Base-by-base conservation (phyloP, 2,113 vertebrate genomes). In the Menura novaehollandiae region DNA sequence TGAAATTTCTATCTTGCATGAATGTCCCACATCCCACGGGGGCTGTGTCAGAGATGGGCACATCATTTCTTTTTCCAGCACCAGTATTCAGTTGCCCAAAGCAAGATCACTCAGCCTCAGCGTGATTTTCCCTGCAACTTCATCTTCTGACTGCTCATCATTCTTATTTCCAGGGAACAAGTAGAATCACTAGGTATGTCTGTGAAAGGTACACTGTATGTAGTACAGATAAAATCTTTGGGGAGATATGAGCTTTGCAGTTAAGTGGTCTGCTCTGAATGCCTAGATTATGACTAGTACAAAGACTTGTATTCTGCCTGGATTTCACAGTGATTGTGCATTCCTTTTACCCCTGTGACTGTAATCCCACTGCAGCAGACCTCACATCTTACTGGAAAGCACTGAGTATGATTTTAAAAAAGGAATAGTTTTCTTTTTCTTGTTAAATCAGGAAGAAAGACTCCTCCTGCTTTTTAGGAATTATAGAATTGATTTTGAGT, bases 111-210 rank as follows among this genome's bases (percentile, higher is more conserved):
- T 92, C 67, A 83, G 23, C 15, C 23, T 77, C 60, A 84, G 39
- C 1, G 0, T 89, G 86, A 87, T 91, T 92, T 93, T 95, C 68
- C 88, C 47, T 84, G 39, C 51, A 81, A 28, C 85, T 55, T 19
- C 28, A 11, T 91, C 75, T 95, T 67, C 86, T 95, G 89, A 93
- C 76, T 96, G 46, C 27, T 67, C 39, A 47, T 93, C 72, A 47
- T 59, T 92, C 66, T 52, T 51, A 47, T 92, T 94, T 93, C 89
- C 89, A 93, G 33, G 75, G 73, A 95, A 89, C 47, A 89, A 92
- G 47, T 33, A 81, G 52, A 51, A 81, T 95, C 68, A 91, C 39
- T 84, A 47, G 76, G 30, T 58, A 24, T 10, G n/a, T 19, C 71
- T 83, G 23, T 88, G 75, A 92, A 93, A 86, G 23, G 67, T 43